Percentiles rank a stretch among this genome's conserved stretches.
Evolutionary conservation across 2,888 invertebrate genomes (phyloP).

Genomic region (Candidula unifasciata): DNA sequence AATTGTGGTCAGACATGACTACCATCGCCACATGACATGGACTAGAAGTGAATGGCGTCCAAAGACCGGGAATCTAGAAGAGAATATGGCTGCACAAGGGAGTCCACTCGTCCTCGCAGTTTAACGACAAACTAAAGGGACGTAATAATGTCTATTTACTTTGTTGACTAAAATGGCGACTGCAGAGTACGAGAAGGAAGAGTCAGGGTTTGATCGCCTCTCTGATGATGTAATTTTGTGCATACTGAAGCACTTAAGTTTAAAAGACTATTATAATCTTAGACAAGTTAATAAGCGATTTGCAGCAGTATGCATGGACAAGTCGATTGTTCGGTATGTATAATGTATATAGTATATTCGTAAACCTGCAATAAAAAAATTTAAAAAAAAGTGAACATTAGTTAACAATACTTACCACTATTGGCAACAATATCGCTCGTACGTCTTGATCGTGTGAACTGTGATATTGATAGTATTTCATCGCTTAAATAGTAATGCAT

Average conservation of each 20-base stretch:
- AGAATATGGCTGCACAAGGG: neutral
- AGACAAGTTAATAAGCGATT: slow-evolving; percentile 48
- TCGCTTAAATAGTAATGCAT: too few species aligned
- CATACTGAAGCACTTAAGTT: slow-evolving; percentile 61
- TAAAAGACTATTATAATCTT: slow-evolving; percentile 47
- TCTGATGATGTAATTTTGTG: slow-evolving; percentile 68
- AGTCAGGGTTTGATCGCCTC: slow-evolving; percentile 52
- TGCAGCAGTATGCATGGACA: slow-evolving; percentile 50
- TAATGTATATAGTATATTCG: too few species aligned
- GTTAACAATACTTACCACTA: too few species aligned
- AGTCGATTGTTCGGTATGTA: slow-evolving; percentile 43
- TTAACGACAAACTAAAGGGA: slow-evolving; percentile 36
- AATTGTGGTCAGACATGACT: too few species aligned
- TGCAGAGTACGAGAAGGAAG: slow-evolving; percentile 41
- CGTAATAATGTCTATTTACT: slow-evolving; percentile 28
- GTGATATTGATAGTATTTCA: too few species aligned
- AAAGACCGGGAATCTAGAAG: neutral
- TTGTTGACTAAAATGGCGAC: slow-evolving; percentile 50
- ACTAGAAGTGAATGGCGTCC: neutral
- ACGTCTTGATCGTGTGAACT: too few species aligned
- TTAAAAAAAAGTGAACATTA: too few species aligned
- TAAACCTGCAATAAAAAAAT: too few species aligned
- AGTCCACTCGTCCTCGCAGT: neutral
- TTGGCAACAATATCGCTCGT: too few species aligned
- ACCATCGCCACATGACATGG: too few species aligned